Evolutionary conservation across 2,888 invertebrate genomes (phyloP), one percentile per base, ranked within the genome.

Genomic region (Criorhina ranunculi): DNA sequence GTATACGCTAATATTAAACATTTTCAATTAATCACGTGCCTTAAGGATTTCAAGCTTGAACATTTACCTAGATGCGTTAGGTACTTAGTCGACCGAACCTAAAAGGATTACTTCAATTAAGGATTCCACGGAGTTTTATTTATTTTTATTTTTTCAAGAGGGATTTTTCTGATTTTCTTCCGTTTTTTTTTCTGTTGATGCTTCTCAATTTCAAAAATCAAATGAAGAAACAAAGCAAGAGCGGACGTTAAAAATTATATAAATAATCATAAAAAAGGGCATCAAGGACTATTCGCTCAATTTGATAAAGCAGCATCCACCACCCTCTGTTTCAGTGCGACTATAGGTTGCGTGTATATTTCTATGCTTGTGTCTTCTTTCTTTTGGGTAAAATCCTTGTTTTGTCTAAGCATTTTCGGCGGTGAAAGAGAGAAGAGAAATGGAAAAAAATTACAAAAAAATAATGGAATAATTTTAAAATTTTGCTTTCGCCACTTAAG

Each of bases 401-500:
- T 67, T 69, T 73, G 44, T 77, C 59, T 53, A 17, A 64, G 57
- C 76, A 59, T 15, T 51, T 46, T 5, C 12, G 5, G 11, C 12
- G 46, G 5, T 12, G 35, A 6, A 8, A 15, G 35, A 40, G 5
- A 72, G 72, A 29, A 44, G 44, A 44, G 24, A 24, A 24, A 31
- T 31, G 17, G 11, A 87, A 86, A 83, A 88, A 89, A 87, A 88
- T 87, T 86, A 87, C 86, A 87, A 89, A 24, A 90, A 90, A 89
- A 89, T 89, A 89, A 87, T 90, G 89, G 90, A 90, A 90, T 90
- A 89, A 89, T 90, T 90, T 90, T 88, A 88, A 88, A 90, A 89
- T 89, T 87, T 87, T 57, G 19, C 53, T 51, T 72, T 57, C 51
- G 40, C 17, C 62, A 37, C 55, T 55, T 79, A 72, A 59, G 40